Evolutionary conservation across 2,888 invertebrate genomes (phyloP), one percentile per base, ranked within the genome.

Genomic region (Agrochola litura): DNA sequence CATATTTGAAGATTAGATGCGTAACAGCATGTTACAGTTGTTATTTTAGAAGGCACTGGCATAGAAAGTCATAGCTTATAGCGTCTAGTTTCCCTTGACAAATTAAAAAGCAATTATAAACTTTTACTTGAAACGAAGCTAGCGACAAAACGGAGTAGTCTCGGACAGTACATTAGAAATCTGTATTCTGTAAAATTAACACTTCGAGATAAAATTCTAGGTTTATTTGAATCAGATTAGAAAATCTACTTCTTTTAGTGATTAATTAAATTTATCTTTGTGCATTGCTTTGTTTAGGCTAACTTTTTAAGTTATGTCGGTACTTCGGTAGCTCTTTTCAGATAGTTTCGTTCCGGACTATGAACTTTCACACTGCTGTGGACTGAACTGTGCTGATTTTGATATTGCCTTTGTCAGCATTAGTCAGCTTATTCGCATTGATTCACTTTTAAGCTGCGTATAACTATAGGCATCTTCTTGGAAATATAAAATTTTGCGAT

Each of bases 31-130:
- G 30, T 61, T 60, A 70, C 30, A 61, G 19, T 43, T 56, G 58
- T 60, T 58, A 63, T 67, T 61, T 58, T 49, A 76, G 54, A 76
- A 72, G 72, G 68, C 70, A 49, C 41, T 67, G 56, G 41, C 41
- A 37, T 84, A 82, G 82, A 84, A 84, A 84, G 84, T 81, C 8
- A 61, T 64, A 52, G 65, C 37, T 41, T 64, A 41, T 64, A 78
- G 37, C 30, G 79, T 70, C 78, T 69, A 75, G 71, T 85, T 85
- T 85, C 61, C 74, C 68, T 71, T 75, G 49, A 75, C 76, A 82
- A 76, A 78, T 85, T 82, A 79, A 82, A 77, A 67, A 66, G 63
- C 77, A 85, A 85, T 85, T 82, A 82, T 69, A 74, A 68, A 85
- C 72, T 82, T 80, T 82, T 85, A 84, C 81, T 73, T 58, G 65